Base-by-base conservation (phyloP, 2,113 vertebrate species). In the Brachyhypopomus gauderio region DNA sequence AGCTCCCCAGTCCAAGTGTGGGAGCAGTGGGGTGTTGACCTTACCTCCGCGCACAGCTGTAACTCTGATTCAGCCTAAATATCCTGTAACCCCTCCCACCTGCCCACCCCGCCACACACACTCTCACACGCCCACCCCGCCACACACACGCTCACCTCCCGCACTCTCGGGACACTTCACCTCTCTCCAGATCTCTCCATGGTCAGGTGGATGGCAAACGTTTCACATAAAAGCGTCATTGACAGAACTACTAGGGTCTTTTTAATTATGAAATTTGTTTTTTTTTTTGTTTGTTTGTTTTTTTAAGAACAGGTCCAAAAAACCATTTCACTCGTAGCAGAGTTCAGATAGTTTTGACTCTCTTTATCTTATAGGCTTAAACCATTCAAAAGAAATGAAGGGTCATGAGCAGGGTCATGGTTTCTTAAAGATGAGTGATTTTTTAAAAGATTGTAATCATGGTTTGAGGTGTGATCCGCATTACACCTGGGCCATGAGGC, bases 21-120 rank as follows among this genome's bases (percentile, higher is more conserved):
- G 25, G 73, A 82, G 77, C 34, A 27, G 67, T 45, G 36, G 66
- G 75, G 64, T 85, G 62, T 82, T 72, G 59, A 58, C 45, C 77
- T 64, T 58, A 82, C 48, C 58, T 76, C 80, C 72, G 45, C 14
- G 80, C 84, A 83, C 80, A 85, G 66, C 64, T 79, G 75, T 64
- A 59, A 76, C 77, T 72, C 75, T 12, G 63, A 82, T 82, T 77
- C 84, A 85, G 84, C 81, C 84, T 85, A 83, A 77, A 83, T 66
- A 8, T 25, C 62, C 71, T 66, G 8, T 58, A 74, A 45, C 20
- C 66, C 52, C 64, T 48, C 64, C 67, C 75, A 48, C 66, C 36
- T 72, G 30, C 23, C 78, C 74, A 30, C n/a, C n/a, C n/a, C 30
- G 30, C 30, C 2, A 30, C 30, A n/a, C n/a, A n/a, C n/a, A n/a